A percentile compares a stretch with the other conserved stretches of the same genome.
These are phyloP conservation scores for Rotaria sp. DNA, from an alignment of 2,888 invertebrate species.

Conservation along the genomic window DNA sequence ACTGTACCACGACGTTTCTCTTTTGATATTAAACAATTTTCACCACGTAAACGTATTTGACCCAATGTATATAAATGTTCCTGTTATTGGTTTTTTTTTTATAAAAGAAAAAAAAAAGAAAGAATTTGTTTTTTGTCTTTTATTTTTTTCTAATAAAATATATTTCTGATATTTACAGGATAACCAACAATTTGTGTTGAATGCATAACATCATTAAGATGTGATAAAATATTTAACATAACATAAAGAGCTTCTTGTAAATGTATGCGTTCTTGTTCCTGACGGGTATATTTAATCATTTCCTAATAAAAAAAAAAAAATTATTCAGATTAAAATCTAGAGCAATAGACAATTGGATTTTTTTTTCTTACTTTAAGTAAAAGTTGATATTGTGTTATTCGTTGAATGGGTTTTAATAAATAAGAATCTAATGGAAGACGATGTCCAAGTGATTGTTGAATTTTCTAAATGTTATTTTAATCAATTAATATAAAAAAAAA, in stretches of 20 bases:
- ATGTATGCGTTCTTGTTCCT: conserved; percentile 66
- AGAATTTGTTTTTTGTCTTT: too few species aligned
- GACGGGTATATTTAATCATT: conserved; percentile 73
- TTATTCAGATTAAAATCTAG: too few species aligned
- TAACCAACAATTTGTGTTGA: conserved; percentile 35
- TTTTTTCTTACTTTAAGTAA: conserved; percentile 65
- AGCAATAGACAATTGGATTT: conserved; percentile 60
- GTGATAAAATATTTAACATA: conserved; percentile 87
- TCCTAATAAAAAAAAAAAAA: conserved; percentile 59
- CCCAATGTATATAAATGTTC: conserved; percentile 18
- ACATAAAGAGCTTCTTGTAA: conserved; percentile 86
- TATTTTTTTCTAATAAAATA: neutral
- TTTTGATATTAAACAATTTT: neutral
- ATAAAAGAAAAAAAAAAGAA: neutral
- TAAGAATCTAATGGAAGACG: conserved; percentile 90
- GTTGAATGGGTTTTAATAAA: conserved; percentile 82
- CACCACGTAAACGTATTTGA: conserved; percentile 6
- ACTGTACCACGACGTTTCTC: conserved; percentile 10
- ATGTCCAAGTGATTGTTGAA: conserved; percentile 82
- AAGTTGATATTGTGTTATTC: conserved; percentile 67
- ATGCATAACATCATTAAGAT: conserved; percentile 96
- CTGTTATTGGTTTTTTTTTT: conserved; percentile 26
- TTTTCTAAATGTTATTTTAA: conserved; percentile 65
- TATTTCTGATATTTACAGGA: conserved; percentile 23
- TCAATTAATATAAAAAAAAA: neutral